Conservation (phyloP, 2,888 invertebrate genomes). For the Amblyjoppa proteus region DNA sequence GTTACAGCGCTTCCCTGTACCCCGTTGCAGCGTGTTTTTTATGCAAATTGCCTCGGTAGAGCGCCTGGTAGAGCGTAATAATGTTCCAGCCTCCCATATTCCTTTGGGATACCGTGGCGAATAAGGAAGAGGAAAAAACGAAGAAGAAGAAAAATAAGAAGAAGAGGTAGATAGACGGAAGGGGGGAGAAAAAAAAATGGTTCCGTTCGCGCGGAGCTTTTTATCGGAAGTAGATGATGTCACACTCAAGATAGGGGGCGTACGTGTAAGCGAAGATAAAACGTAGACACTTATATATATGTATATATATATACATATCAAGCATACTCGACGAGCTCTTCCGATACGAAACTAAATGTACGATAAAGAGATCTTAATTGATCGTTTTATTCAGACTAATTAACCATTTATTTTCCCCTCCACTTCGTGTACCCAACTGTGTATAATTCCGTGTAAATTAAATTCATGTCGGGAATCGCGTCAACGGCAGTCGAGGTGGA, state of each 20-base stretch:
- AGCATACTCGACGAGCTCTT: not conserved
- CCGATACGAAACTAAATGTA: not conserved
- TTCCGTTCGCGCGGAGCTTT: constrained; percentile 55
- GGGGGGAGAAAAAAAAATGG: constrained; percentile 37
- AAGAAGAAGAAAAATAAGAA: not conserved
- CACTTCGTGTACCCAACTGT: constrained; percentile 17
- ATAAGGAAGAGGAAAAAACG: constrained; percentile 41
- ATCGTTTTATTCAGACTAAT: constrained; percentile 58
- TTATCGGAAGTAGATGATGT: constrained; percentile 76
- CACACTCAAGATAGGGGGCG: constrained; percentile 58
- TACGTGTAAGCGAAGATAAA: constrained; percentile 31
- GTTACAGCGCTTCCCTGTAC: constrained; percentile 46
- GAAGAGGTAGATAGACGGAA: constrained; percentile 22
- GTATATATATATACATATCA: constrained; percentile 5
- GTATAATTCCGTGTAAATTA: constrained; percentile 61
- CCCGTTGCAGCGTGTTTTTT: constrained; percentile 56
- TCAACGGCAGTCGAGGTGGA: constrained; percentile 52
- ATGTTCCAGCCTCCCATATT: constrained; percentile 50
- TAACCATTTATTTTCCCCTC: constrained; percentile 52
- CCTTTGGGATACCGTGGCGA: constrained; percentile 50
- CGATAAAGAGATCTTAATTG: constrained; percentile 55
- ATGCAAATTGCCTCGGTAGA: constrained; percentile 65
- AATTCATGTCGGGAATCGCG: constrained; percentile 51
- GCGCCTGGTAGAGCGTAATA: constrained; percentile 24
- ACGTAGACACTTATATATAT: not conserved